Base-by-base conservation (phyloP, 2,888 invertebrate species). In the Trissolcus brochymenae region DNA sequence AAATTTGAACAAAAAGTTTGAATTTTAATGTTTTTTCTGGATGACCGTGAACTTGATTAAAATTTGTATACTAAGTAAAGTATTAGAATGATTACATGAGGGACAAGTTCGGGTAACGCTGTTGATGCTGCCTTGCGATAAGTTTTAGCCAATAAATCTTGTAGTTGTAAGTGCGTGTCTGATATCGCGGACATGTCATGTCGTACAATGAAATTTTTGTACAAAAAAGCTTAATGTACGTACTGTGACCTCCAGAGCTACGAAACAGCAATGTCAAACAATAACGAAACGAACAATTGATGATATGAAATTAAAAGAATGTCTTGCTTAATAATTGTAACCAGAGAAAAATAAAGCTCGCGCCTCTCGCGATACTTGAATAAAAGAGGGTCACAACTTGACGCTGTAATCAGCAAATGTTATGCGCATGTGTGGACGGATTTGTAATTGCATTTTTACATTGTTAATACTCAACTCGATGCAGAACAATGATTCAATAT, bases 181-280 rank as follows among this genome's bases (percentile, higher is more conserved):
- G 61, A 59, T 9, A 73, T 55, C 77, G 78, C 66, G 76, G 75
- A 80, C 76, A 74, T 70, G 73, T 77, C 82, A 80, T 82, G 81
- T 83, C 83, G 84, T 84, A 84, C 85, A 84, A 85, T 85, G 83
- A 82, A 79, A 83, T 79, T 83, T 25, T 83, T 86, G 86, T 85
- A 84, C 84, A 84, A 81, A 84, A 81, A 56, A 71, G 75, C 75
- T 72, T 75, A 71, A 75, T 75, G 75, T 72, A 71, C 75, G 78
- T 78, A 78, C 78, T 78, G 78, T 78, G 75, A 78, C 78, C 74
- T 78, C 71, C 78, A 78, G 78, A 75, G 78, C 75, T 71, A 78
- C 74, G 74, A 78, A 25, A 71, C 55, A 78, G 74, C 78, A 74
- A 66, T 35, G 35, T 35, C 71, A 61, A 54, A 43, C 16, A 66